Evolutionary conservation across 2,888 invertebrate genomes (phyloP).

Genomic region (Eupithecia insigniata): DNA sequence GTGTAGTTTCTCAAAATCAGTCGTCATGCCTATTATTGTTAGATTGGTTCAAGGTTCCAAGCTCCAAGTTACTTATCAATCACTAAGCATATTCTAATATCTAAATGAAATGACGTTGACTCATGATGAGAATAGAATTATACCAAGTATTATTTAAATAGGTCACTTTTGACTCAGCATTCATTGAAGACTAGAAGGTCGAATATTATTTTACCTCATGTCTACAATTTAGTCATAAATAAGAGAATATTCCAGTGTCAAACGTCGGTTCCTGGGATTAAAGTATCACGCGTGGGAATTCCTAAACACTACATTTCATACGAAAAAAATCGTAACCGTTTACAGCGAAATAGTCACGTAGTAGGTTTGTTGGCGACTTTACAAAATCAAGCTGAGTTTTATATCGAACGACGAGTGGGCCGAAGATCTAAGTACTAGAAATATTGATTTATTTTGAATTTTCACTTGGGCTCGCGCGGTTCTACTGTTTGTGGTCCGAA

Average conservation of each 20-base stretch:
- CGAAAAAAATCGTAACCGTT: not conserved
- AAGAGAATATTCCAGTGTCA: not conserved
- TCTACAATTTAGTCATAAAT: slow-evolving; percentile 20
- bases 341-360: no score
- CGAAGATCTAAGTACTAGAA: no score
- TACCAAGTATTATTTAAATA: slow-evolving; percentile 13
- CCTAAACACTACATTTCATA: not conserved
- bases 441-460: no score
- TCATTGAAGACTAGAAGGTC: slow-evolving; percentile 27
- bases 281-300: not conserved
- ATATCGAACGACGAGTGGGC: no score
- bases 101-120: not conserved
- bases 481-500: no score
- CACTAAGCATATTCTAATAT: not conserved
- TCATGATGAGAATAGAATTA: slow-evolving; percentile 8
- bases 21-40: no score
- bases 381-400: no score
- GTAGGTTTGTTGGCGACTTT: no score
- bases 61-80: no score
- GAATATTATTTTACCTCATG: slow-evolving; percentile 22
- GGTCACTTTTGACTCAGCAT: slow-evolving; percentile 27
- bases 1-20: no score
- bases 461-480: no score
- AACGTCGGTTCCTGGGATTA: not conserved
- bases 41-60: not conserved